Evolutionary conservation across 2,888 invertebrate species (phyloP), one percentile per base, ranked within the genome.

Genomic region (Drosophila cracens): DNA sequence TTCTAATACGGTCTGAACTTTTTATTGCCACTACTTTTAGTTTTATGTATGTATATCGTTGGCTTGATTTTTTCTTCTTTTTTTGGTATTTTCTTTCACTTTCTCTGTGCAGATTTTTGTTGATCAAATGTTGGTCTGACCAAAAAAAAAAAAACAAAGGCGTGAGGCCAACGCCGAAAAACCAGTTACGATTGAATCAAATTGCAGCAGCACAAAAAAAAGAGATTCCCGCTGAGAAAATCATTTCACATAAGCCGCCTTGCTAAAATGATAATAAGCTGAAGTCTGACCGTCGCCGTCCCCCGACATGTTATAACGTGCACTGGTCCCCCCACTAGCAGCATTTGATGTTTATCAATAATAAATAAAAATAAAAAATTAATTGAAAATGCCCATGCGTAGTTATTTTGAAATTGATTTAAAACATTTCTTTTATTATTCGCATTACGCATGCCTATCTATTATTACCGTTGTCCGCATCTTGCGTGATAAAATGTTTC

Each of bases 1-100:
- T 90, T 89, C 87, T 87, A 89, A 90, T 90, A 84, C 84, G 87
- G 84, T 78, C 79, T 82, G 78, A 87, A 81, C 83, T 82, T 83
- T 87, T 86, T 79, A 86, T 89, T 65, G 70, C 87, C 81, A 70
- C 82, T 88, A 82, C 67, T 68, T 16, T 74, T 82, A 54, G 74
- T 63, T 72, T 76, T 73, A 69, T 66, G 56, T 73, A 69, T 66
- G 56, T 77, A 71, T 77, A 63, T 70, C 57, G 62, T 63, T 74
- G 48, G 56, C 58, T 60, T 62, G 60, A 25, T 64, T 61, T 63
- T 65, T 58, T 60, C 31, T n/a, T 70, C 48, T 53, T 66, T 60
- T 68, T 80, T 67, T 60, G 61, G 80, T 74, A 82, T 88, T 88
- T 90, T 90, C 82, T 74, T 87, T 84, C 87, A 90, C 90, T 90